Evolutionary conservation across 2,888 invertebrate genomes (phyloP).

Genomic region (Heteropelma amictum): DNA sequence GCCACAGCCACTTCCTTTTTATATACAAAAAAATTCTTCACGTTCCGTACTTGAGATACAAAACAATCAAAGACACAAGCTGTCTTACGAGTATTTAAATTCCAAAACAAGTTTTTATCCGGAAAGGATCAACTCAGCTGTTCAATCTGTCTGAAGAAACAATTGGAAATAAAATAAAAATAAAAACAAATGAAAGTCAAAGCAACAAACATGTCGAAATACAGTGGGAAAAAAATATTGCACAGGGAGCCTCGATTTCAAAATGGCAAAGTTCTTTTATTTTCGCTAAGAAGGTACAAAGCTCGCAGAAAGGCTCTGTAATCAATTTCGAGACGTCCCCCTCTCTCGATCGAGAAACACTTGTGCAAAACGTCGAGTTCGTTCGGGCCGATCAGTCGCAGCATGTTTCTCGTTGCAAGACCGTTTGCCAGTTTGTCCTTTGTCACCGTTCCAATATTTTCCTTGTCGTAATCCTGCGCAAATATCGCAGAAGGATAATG

Average conservation of each 20-base stretch:
- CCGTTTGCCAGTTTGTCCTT: constrained; percentile 83
- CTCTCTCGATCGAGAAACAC: constrained; percentile 85
- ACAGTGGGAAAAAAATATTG: neutral
- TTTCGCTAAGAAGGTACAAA: constrained; percentile 81
- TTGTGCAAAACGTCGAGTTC: constrained; percentile 86
- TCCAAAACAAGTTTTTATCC: neutral
- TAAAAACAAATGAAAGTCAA: neutral
- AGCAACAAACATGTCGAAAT: neutral
- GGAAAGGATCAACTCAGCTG: constrained; percentile 30
- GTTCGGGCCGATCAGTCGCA: constrained; percentile 82
- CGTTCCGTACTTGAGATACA: too few species aligned
- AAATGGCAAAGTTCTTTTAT: constrained; percentile 61
- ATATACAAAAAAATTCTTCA: too few species aligned
- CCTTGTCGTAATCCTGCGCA: constrained; percentile 83
- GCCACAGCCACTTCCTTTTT: too few species aligned
- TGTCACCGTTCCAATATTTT: constrained; percentile 84
- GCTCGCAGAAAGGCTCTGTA: constrained; percentile 86
- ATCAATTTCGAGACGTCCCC: constrained; percentile 82
- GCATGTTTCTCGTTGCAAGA: constrained; percentile 83
- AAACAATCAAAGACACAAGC: too few species aligned
- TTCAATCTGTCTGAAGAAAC: constrained; percentile 7
- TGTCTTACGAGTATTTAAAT: too few species aligned
- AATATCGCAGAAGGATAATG: constrained; percentile 4
- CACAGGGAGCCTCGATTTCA: constrained; percentile 19
- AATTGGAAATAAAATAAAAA: neutral